Base-by-base conservation (phyloP, 2,888 invertebrate species). In the Ypsolopha scabrella region DNA sequence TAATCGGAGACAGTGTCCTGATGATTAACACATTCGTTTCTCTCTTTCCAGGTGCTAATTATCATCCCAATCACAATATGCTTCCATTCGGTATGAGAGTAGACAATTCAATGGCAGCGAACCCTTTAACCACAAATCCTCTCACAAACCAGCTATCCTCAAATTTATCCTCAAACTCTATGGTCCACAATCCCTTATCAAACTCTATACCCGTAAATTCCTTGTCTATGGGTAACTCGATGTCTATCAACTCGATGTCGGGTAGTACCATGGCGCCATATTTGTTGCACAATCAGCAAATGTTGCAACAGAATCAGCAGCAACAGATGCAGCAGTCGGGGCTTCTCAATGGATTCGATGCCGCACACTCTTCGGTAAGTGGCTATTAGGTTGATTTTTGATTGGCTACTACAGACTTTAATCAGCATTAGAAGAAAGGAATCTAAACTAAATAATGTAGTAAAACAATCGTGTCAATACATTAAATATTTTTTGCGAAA, bases 31-130 rank as follows among this genome's bases (percentile, higher is more conserved):
- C 2, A 3, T 3, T 24, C 2, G 4, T 37, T 44, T 46, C 11
- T 43, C 14, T 45, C 41, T 53, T 67, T 66, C 34, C 80, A 85
- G 85, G 85, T 85, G 85, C 85, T 82, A 85, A 83, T 82, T 86
- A 68, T 70, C 83, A 83, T 77, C 75, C 60, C 70, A 82, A 79
- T 72, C 72, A 74, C 62, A 80, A 75, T 69, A 80, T 86, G 70
- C 78, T 86, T 70, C 85, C 87, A 69, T 87, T 87, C 63, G 87
- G 87, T 61, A 82, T 86, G 85, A 80, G 87, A 51, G 72, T 85
- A 65, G 87, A 86, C 63, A 81, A 72, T 62, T 68, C 67, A 9
- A 60, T 61, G 51, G 63, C 55, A 44, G 48, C 59, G 24, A 41
- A 35, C 35, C 10, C 36, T 14, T 13, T 47, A 36, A 14, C 47